Conservation (phyloP, 1,140 invertebrate species). For the Phocides pigmalion region DNA sequence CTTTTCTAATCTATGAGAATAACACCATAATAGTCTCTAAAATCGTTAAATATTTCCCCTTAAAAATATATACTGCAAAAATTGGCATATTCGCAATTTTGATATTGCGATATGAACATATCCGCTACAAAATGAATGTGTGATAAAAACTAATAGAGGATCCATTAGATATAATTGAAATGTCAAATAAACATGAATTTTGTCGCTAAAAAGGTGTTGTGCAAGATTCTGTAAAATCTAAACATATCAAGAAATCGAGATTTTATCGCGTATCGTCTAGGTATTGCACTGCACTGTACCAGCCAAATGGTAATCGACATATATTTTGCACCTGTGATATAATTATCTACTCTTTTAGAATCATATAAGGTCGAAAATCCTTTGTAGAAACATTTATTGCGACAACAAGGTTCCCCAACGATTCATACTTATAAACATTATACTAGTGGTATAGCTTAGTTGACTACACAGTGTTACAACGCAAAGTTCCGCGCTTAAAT, state of each 20-base stretch:
- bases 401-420: slow-evolving; percentile 64
- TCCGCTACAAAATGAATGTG: not conserved
- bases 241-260: slow-evolving; percentile 41
- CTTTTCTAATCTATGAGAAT: no score
- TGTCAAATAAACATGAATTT: slow-evolving; percentile 11
- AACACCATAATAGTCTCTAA: no score
- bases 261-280: slow-evolving; percentile 48
- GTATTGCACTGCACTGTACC: slow-evolving; percentile 65
- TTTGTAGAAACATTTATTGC: slow-evolving; percentile 46
- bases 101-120: not conserved
- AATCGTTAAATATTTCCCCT: no score
- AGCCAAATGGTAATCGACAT: slow-evolving; percentile 52
- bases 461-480: slow-evolving; percentile 67
- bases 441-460: slow-evolving; percentile 75
- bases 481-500: slow-evolving; percentile 59
- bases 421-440: slow-evolving; percentile 79
- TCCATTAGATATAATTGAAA: no score
- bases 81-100: not conserved
- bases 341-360: slow-evolving; percentile 43
- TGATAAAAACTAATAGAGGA: not conserved
- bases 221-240: slow-evolving; percentile 7
- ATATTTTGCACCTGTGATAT: slow-evolving; percentile 40
- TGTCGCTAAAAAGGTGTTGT: slow-evolving; percentile 1
- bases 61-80: no score
- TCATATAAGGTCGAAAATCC: slow-evolving; percentile 39